These are phyloP conservation scores for Pogonophryne albipinna DNA, from an alignment of 2,797 vertebrate species.

Conservation along the genomic window DNA sequence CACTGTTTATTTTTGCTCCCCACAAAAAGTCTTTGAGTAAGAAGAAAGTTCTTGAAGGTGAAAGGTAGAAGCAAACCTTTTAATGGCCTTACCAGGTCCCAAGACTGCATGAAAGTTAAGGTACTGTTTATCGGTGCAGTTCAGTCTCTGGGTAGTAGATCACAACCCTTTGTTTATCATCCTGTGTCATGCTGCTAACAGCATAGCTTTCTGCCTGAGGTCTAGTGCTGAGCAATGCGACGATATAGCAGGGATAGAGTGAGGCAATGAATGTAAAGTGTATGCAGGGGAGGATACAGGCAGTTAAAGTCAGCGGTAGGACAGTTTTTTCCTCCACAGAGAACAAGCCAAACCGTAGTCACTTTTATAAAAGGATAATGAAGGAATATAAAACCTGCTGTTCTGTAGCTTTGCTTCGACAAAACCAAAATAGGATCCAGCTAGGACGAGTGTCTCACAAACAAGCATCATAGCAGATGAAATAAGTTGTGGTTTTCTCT, in stretches of 20 bases:
- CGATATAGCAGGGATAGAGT: constrained; percentile 26
- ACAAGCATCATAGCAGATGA: constrained; percentile 57
- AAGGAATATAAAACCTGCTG: constrained; percentile 52
- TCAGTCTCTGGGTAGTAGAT: constrained; percentile 35
- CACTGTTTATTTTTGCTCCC: constrained; percentile 39
- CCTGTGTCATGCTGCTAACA: constrained; percentile 30
- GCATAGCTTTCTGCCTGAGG: constrained; percentile 10
- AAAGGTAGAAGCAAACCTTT: constrained; percentile 47
- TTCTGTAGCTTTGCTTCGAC: constrained; percentile 63
- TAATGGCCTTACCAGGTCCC: constrained; percentile 53
- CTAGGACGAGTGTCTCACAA: constrained; percentile 51
- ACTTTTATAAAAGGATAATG: constrained; percentile 58
- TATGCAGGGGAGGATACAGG: constrained; percentile 35
- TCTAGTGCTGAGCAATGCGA: constrained; percentile 53
- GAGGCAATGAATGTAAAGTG: constrained; percentile 43
- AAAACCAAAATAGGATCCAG: constrained; percentile 67
- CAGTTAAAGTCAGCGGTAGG: constrained; percentile 43
- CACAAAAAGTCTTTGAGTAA: constrained; percentile 37
- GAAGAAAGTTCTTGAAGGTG: constrained; percentile 48
- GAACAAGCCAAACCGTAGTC: constrained; percentile 40
- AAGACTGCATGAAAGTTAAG: constrained; percentile 32
- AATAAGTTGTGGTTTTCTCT: constrained; percentile 39
- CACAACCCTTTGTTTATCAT: constrained; percentile 51
- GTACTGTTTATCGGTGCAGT: constrained; percentile 26
- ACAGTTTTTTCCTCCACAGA: constrained; percentile 48